These are phyloP conservation scores for Panulirus ornatus DNA, from an alignment of 1,140 invertebrate genomes.

Conservation along the genomic window DNA sequence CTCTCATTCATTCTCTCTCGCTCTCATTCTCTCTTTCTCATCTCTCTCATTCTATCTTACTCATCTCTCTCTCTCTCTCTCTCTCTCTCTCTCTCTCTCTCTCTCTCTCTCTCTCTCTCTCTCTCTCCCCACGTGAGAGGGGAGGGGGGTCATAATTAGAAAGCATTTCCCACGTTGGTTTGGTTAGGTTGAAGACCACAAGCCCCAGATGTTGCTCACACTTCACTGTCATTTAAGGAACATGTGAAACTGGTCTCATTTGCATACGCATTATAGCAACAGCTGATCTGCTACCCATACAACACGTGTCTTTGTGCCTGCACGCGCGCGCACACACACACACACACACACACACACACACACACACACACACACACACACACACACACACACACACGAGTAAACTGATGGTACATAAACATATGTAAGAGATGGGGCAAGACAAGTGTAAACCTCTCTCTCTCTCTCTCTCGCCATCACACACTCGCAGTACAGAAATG, in stretches of 20 bases:
- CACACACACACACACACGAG: neutral
- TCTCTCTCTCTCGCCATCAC: conserved; percentile 11
- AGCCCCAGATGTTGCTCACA: too few species aligned
- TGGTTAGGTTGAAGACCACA: too few species aligned
- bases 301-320: neutral
- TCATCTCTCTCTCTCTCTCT: conserved; percentile 10
- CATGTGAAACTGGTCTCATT: too few species aligned
- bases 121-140: too few species aligned
- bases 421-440: too few species aligned
- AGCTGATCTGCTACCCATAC: too few species aligned
- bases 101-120: neutral
- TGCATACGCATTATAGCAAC: too few species aligned
- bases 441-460: neutral
- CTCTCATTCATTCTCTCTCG: conserved; percentile 16
- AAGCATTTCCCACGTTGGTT: too few species aligned
- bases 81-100: conserved; percentile 20
- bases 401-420: too few species aligned
- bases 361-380: neutral
- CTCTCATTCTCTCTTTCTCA: neutral
- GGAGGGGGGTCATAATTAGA: too few species aligned
- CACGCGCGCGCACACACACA: neutral
- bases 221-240: too few species aligned
- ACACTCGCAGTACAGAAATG: too few species aligned
- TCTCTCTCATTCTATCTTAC: neutral
- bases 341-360: neutral